phyloP scores from a whole-genome alignment of 2,113 vertebrate species.

The Holacanthus passer region DNA sequence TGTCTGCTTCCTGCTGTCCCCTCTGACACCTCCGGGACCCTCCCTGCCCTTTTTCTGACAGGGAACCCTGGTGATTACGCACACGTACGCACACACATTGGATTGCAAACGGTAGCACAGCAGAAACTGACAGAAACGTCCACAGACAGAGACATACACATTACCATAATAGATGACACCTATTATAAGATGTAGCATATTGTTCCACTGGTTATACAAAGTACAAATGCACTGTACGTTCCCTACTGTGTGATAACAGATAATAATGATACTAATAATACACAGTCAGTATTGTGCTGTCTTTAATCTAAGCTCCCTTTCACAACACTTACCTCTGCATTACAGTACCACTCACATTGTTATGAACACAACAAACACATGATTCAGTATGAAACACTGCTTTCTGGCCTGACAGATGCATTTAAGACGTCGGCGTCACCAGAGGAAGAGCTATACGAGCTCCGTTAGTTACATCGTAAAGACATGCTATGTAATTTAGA shows the following conservation, averaged over 20 bases:
- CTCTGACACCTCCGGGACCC: constrained; percentile 58
- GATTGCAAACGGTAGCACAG: background rate
- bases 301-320: constrained; percentile 10
- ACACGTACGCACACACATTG: background rate
- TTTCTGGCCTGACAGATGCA: background rate
- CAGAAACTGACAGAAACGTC: background rate
- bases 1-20: constrained; percentile 61
- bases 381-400: constrained; percentile 20
- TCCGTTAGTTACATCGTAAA: background rate
- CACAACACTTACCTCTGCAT: background rate
- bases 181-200: background rate
- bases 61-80: constrained; percentile 45
- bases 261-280: background rate
- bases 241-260: background rate
- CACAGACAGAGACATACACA: constrained; percentile 9
- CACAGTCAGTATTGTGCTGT: background rate
- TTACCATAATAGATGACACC: constrained; percentile 23
- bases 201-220: background rate
- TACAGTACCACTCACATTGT: background rate
- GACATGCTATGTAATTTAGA: background rate
- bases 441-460: background rate
- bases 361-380: background rate
- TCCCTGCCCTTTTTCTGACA: constrained; percentile 69
- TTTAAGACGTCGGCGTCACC: background rate
- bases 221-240: background rate